phyloP scores from a whole-genome alignment of 2,797 vertebrate species.

The Darevskia nairensis region DNA sequence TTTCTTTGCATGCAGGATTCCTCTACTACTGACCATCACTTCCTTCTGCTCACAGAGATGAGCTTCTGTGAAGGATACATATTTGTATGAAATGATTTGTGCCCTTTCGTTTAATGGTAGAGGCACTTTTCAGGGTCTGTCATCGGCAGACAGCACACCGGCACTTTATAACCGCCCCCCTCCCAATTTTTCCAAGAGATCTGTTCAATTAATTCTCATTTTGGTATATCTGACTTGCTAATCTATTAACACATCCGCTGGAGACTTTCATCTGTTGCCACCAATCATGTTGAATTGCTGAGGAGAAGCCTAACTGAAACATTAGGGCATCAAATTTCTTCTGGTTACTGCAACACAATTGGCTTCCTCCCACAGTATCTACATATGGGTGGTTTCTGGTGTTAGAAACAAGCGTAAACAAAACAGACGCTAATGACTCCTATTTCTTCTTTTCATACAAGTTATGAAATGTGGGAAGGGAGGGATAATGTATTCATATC shows the following conservation, averaged over 20 bases:
- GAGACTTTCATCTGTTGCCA: background rate
- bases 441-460: background rate
- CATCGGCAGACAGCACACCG: too few relatives aligned
- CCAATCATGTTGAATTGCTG: background rate
- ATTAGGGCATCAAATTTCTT: background rate
- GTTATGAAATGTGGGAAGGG: background rate
- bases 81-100: background rate
- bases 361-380: background rate
- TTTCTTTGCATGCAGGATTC: background rate
- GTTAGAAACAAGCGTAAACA: background rate
- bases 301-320: background rate
- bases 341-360: background rate
- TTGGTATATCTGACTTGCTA: background rate
- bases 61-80: background rate
- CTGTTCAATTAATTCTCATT: background rate
- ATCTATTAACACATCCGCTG: background rate
- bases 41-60: background rate
- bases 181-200: background rate
- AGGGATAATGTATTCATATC: background rate
- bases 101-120: background rate
- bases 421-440: background rate
- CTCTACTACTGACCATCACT: background rate
- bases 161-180: background rate
- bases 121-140: too few relatives aligned
- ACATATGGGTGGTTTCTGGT: background rate